Evolutionary conservation across 2,113 vertebrate species (phyloP).

Genomic region (Myotis brandtii): DNA sequence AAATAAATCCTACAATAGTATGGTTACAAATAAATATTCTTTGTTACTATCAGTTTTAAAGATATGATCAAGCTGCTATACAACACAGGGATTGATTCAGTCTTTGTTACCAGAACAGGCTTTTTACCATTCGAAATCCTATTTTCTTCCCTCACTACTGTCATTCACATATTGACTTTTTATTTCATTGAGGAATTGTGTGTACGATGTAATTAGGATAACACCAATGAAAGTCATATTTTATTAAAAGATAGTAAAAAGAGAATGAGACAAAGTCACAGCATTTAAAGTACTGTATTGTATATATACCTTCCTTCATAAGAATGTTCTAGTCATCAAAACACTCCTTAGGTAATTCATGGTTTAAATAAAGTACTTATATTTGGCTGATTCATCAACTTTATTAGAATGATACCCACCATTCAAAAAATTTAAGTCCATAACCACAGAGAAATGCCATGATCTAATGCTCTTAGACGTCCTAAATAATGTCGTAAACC

Average conservation of each 20-base stretch:
- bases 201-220: slow-evolving; percentile 80
- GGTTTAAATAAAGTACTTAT: slow-evolving; percentile 61
- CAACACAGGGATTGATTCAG: slow-evolving; percentile 77
- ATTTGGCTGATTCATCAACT: slow-evolving; percentile 59
- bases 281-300: slow-evolving; percentile 57
- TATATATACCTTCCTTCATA: slow-evolving; percentile 37
- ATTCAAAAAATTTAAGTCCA: slow-evolving; percentile 65
- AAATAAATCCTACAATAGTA: slow-evolving; percentile 84
- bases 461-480: slow-evolving; percentile 71
- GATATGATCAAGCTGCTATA: slow-evolving; percentile 79
- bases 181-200: slow-evolving; percentile 80
- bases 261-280: slow-evolving; percentile 70
- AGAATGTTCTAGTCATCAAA: slow-evolving; percentile 51
- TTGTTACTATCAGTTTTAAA: slow-evolving; percentile 84
- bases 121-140: slow-evolving; percentile 81
- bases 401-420: slow-evolving; percentile 62
- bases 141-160: slow-evolving; percentile 26
- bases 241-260: slow-evolving; percentile 81
- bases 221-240: slow-evolving; percentile 78
- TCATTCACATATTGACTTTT: slow-evolving; percentile 81
- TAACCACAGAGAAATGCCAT: slow-evolving; percentile 65
- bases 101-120: slow-evolving; percentile 79
- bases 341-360: slow-evolving; percentile 48
- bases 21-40: slow-evolving; percentile 86
- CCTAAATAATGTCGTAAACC: slow-evolving; percentile 85